Evolutionary conservation across 2,888 invertebrate species (phyloP).

Genomic region (Calameuta filiformis): DNA sequence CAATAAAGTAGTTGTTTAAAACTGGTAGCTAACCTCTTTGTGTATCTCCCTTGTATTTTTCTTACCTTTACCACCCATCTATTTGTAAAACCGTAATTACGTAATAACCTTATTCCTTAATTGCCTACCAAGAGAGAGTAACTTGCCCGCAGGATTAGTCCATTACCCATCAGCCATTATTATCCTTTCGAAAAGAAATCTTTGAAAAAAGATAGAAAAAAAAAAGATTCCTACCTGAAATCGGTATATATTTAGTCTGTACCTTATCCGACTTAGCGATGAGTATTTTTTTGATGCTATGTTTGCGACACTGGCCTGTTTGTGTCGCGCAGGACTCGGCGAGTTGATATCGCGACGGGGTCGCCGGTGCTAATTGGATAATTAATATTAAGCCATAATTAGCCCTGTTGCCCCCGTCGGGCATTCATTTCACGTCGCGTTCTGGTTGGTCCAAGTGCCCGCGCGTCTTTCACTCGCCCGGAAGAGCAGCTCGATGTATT

Average conservation of each 20-base stretch:
- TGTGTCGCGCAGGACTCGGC: conserved; percentile 6
- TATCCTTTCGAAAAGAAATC: too few relatives aligned
- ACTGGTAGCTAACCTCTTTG: conserved; percentile 67
- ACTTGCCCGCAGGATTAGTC: neutral
- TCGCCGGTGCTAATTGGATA: conserved; percentile 47
- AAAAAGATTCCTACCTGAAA: too few relatives aligned
- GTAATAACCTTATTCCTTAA: conserved; percentile 33
- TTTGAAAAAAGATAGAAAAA: too few relatives aligned
- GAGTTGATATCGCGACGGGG: neutral
- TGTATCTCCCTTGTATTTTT: conserved; percentile 52
- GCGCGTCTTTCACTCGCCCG: conserved; percentile 5
- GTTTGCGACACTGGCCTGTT: conserved; percentile 17
- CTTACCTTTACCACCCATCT: conserved; percentile 29
- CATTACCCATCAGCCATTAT: too few relatives aligned
- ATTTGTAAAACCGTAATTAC: conserved; percentile 45
- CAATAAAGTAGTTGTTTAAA: conserved; percentile 66
- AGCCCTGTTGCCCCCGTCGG: conserved; percentile 44
- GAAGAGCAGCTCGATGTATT: too few relatives aligned
- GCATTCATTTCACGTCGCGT: conserved; percentile 45
- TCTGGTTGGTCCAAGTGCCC: conserved; percentile 45
- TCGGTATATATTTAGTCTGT: neutral
- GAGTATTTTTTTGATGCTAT: conserved; percentile 19
- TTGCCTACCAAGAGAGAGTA: conserved; percentile 14
- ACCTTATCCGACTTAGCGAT: neutral
- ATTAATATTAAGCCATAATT: conserved; percentile 57